Evolutionary conservation across 37 sponge, comb jelly and placozoan species (phyloP).

Genomic region (Tethya wilhelma): DNA sequence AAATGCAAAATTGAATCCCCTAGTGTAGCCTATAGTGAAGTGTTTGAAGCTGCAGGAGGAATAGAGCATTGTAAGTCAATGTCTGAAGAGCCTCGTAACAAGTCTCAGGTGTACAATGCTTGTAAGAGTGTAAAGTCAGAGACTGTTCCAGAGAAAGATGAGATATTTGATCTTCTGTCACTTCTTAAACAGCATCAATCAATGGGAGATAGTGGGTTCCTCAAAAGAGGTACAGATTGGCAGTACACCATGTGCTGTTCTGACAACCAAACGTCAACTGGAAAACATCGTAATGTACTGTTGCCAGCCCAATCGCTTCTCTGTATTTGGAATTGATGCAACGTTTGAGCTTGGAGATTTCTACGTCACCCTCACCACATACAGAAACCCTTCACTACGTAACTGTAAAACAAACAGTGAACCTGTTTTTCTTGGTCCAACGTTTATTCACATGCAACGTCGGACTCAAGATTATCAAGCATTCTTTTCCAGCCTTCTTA

Average conservation of each 20-base stretch:
- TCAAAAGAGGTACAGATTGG: slow-evolving; percentile 19
- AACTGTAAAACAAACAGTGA: not conserved
- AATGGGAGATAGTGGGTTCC: slow-evolving; percentile 14
- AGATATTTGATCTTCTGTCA: slow-evolving; percentile 13
- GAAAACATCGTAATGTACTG: slow-evolving; percentile 6
- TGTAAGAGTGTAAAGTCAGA: slow-evolving; percentile 7
- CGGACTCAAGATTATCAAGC: slow-evolving; percentile 23
- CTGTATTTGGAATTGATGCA: slow-evolving; percentile 33
- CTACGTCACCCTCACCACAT: slow-evolving; percentile 29
- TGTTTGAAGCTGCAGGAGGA: slow-evolving; percentile 7
- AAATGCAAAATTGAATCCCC: not conserved
- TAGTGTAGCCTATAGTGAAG: slow-evolving; percentile 3
- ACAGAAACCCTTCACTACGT: slow-evolving; percentile 7
- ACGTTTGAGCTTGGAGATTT: slow-evolving; percentile 36
- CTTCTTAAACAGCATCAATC: slow-evolving; percentile 11
- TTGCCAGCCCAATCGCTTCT: slow-evolving; percentile 5
- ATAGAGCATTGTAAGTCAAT: slow-evolving; percentile 6
- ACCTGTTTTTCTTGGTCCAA: slow-evolving; percentile 40
- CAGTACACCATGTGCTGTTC: slow-evolving; percentile 24
- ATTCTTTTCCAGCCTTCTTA: slow-evolving; percentile 17
- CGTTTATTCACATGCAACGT: slow-evolving; percentile 43
- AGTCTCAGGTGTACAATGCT: slow-evolving; percentile 29
- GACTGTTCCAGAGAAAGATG: slow-evolving; percentile 11
- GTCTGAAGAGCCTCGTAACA: slow-evolving; percentile 26
- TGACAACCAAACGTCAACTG: not conserved